Evolutionary conservation across 2,113 vertebrate genomes (phyloP).

Genomic region (Petrocephalus zakoni): DNA sequence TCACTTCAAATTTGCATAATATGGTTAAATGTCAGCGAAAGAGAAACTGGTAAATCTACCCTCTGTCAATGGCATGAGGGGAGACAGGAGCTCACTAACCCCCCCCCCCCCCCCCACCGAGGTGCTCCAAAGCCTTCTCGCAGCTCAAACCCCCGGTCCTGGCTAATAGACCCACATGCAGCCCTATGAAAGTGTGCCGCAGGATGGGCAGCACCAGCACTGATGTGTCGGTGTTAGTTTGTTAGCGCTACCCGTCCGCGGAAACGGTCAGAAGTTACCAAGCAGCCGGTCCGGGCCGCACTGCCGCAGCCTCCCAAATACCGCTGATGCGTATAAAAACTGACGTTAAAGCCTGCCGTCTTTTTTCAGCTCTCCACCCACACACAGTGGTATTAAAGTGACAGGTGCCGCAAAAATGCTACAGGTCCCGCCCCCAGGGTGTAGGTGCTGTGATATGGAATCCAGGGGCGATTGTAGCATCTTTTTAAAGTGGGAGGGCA

Average conservation of each 20-base stretch:
- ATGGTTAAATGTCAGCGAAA: neutral
- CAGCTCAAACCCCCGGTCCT: neutral
- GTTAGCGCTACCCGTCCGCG: neutral
- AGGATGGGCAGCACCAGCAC: neutral
- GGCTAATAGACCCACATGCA: neutral
- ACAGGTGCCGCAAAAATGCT: neutral
- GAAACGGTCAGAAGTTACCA: neutral
- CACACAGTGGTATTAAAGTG: neutral
- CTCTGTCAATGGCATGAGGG: neutral
- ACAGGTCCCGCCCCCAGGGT: neutral
- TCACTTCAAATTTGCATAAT: neutral
- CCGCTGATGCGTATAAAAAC: neutral
- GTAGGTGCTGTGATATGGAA: neutral
- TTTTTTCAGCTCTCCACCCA: neutral
- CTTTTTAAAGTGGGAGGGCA: neutral
- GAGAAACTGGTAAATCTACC: neutral
- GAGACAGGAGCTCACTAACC: neutral
- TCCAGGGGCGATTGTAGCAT: neutral
- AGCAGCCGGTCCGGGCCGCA: neutral
- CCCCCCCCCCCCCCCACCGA: neutral
- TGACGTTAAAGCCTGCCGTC: conserved; percentile 12
- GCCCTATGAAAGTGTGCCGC: neutral
- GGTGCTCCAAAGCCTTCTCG: neutral
- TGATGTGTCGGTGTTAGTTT: neutral
- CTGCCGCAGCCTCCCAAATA: neutral